Percentiles rank a stretch among this genome's conserved stretches.
Conservation (phyloP, 1,140 invertebrate genomes). For the Lineus longissimus region DNA sequence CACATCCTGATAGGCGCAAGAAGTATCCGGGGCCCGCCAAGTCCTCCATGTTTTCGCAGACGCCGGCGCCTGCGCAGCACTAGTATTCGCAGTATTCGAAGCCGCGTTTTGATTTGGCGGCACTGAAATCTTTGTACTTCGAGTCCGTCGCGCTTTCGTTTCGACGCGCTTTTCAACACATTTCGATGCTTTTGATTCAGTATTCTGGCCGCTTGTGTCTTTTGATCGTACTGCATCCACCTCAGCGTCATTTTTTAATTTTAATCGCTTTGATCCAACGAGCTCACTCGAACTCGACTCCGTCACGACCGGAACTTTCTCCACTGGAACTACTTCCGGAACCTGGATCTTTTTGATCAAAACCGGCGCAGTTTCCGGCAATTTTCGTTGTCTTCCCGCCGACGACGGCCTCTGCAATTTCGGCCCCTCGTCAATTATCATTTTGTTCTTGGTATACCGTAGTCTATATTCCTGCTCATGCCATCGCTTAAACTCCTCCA, state of each 20-base stretch:
- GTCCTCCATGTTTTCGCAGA: conserved; percentile 40
- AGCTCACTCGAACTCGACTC: conserved; percentile 20
- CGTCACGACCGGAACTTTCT: conserved; percentile 26
- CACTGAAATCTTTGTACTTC: conserved; percentile 12
- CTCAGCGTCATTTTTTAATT: conserved; percentile 7
- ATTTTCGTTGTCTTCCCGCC: not conserved
- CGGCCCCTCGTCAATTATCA: not conserved
- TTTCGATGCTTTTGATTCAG: conserved; percentile 10
- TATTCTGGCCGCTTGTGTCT: not conserved
- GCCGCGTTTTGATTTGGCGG: conserved; percentile 6
- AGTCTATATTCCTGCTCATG: conserved; percentile 31
- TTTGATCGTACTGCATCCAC: not conserved
- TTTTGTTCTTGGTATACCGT: not conserved
- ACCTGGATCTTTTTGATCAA: not conserved
- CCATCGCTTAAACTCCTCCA: conserved; percentile 36
- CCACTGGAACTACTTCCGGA: conserved; percentile 8
- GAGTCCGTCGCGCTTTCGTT: conserved; percentile 23
- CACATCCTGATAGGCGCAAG: conserved; percentile 42
- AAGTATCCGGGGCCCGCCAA: conserved; percentile 41
- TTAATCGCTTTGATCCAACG: conserved; percentile 18
- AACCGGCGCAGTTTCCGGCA: not conserved
- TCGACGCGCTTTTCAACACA: conserved; percentile 2
- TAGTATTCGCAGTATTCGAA: not conserved
- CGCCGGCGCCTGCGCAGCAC: conserved; percentile 8
- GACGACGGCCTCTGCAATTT: not conserved